Conservation (phyloP, 2,888 invertebrate species). For the Chouioia cunea region DNA sequence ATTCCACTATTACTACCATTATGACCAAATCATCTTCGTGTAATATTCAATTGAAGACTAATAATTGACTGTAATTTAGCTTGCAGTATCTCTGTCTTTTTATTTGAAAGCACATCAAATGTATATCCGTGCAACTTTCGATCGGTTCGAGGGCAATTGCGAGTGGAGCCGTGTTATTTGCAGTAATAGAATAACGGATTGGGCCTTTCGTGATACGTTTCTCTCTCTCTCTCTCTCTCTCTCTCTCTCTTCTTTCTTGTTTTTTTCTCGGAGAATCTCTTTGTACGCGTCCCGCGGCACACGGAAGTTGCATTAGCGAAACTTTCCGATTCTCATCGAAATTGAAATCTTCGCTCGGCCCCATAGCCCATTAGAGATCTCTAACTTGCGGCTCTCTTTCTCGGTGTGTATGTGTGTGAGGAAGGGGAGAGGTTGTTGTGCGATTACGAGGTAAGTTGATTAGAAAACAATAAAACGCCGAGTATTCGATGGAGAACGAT, state of each 20-base stretch:
- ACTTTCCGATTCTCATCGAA: constrained; percentile 40
- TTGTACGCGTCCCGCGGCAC: constrained; percentile 11
- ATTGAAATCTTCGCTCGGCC: constrained; percentile 37
- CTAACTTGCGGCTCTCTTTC: too few species aligned
- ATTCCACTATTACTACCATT: too few species aligned
- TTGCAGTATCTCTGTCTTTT: too few species aligned
- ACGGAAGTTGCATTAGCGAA: constrained; percentile 41
- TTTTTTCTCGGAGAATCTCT: constrained; percentile 2
- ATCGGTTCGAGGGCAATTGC: constrained; percentile 19
- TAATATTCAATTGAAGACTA: too few species aligned
- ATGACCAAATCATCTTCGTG: too few species aligned
- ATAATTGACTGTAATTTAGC: too few species aligned
- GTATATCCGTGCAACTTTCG: constrained; percentile 5
- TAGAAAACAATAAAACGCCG: constrained; percentile 22
- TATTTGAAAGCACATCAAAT: too few species aligned
- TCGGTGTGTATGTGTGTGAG: too few species aligned
- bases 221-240: not conserved
- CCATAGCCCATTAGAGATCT: too few species aligned
- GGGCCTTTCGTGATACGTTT: constrained; percentile 35
- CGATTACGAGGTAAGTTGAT: constrained; percentile 33
- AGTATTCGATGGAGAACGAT: not conserved
- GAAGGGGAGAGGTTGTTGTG: not conserved
- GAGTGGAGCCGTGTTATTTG: constrained; percentile 28
- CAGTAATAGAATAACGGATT: constrained; percentile 46
- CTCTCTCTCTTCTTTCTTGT: not conserved